Conservation (phyloP, 1,140 invertebrate genomes). For the Papilio xuthus region DNA sequence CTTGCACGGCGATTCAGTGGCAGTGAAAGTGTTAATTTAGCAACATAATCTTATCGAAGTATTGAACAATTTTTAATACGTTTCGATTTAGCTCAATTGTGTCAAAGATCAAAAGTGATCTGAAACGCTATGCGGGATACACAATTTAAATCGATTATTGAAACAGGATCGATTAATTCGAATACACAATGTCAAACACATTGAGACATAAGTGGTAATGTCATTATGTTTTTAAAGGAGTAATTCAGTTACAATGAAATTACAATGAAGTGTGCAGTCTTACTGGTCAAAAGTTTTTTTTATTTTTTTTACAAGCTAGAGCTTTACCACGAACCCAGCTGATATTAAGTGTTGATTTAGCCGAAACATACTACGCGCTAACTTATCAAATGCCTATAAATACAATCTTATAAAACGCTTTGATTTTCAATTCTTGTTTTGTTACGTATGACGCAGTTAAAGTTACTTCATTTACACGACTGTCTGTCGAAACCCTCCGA, state of each 20-base stretch:
- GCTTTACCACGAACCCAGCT: too few relatives aligned
- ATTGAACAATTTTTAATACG: too few relatives aligned
- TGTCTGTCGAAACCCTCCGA: conserved; percentile 3
- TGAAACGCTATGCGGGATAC: background rate
- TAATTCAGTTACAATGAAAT: conserved; percentile 24
- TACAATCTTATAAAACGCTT: background rate
- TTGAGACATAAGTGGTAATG: background rate
- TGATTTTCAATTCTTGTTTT: background rate
- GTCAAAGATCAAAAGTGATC: background rate
- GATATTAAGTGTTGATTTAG: too few relatives aligned
- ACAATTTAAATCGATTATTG: too few relatives aligned
- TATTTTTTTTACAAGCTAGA: too few relatives aligned
- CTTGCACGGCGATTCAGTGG: too few relatives aligned
- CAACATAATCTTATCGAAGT: too few relatives aligned
- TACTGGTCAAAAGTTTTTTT: too few relatives aligned
- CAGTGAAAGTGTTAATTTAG: too few relatives aligned
- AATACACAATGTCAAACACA: background rate
- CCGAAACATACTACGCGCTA: too few relatives aligned
- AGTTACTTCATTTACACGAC: background rate
- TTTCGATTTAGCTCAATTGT: too few relatives aligned
- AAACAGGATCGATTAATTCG: background rate
- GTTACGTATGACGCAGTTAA: background rate
- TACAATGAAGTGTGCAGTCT: background rate
- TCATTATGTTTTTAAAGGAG: conserved; percentile 5
- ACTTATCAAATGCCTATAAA: background rate